Evolutionary conservation across 2,888 invertebrate species (phyloP), one percentile per base, ranked within the genome.

Genomic region (Heliothis peltigera): DNA sequence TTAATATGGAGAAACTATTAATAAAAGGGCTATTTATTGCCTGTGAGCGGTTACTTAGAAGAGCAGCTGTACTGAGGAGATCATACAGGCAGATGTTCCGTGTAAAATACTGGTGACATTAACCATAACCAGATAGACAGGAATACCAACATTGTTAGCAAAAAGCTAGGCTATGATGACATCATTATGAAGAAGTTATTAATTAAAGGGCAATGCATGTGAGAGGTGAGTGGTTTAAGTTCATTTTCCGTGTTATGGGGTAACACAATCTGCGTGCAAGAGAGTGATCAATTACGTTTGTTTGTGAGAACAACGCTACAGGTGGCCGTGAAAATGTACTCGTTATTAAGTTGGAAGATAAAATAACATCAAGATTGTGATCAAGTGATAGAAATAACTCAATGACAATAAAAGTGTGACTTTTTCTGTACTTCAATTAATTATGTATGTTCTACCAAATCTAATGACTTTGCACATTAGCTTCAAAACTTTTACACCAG

Each of bases 241-340:
- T 17, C 6, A 48, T 17, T 25, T n/a, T n/a, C 2, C 10, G 6
- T 57, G 43, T 15, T 43, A 17, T 18, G 2, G 43, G 10, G 46
- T 2, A 12, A 46, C 15, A 46, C 46, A 5, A 21, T 21, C 43
- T 65, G 43, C n/a, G 39, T 47, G 32, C 19, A 12, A 44, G 39
- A 51, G 18, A 68, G 43, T 68, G 55, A 72, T 72, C 48, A 72
- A 68, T 72, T 64, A 68, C 67, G 8, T 35, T 18, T 64, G 43
- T 64, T 48, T 48, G 39, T 35, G 28, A 28, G 4, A 22, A 8
- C 5, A 18, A 2, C 18, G 72, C 72, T 54, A 72, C 67, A 72
- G 55, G 72, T 72, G 48, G 43, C 0, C 1, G 15, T 44, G 32
- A 65, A 49, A 39, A 65, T 49, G 65, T 12, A 18, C 49, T 54